Evolutionary conservation across 1,140 invertebrate genomes (phyloP).

Genomic region (Carcinoscorpius rotundicauda): DNA sequence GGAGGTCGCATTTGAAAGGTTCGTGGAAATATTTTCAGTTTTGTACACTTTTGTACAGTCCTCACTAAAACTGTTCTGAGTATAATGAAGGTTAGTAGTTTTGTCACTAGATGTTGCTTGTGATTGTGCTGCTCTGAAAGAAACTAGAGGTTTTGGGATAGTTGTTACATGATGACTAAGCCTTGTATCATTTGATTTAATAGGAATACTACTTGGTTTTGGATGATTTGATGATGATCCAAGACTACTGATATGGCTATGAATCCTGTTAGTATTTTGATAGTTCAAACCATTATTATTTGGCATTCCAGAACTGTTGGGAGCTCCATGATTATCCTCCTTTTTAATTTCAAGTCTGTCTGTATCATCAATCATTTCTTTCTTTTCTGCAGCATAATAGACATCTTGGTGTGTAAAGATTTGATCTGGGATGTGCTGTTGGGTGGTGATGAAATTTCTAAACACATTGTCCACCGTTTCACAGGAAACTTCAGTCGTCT

Average conservation of each 20-base stretch:
- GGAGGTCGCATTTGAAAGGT: constrained; percentile 76
- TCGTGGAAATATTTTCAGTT: constrained; percentile 74
- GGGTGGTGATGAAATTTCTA: too few species aligned
- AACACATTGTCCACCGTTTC: too few species aligned
- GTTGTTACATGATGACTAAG: neutral
- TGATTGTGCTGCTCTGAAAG: neutral
- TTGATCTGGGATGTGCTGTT: too few species aligned
- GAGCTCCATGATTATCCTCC: constrained; percentile 30
- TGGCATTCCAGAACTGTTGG: constrained; percentile 34
- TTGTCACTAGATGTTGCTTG: neutral
- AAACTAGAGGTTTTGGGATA: neutral
- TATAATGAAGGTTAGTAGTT: neutral
- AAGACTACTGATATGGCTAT: constrained; percentile 13
- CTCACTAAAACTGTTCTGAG: constrained; percentile 35
- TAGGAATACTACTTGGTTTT: constrained; percentile 16
- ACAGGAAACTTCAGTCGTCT: too few species aligned
- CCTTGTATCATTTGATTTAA: constrained; percentile 8
- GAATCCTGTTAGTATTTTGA: constrained; percentile 10
- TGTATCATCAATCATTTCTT: neutral
- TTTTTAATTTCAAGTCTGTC: constrained; percentile 31
- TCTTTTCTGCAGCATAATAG: too few species aligned
- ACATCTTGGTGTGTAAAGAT: too few species aligned
- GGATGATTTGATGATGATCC: constrained; percentile 1
- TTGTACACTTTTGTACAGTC: constrained; percentile 83
- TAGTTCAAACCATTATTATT: constrained; percentile 12